phyloP scores from a whole-genome alignment of 2,888 invertebrate genomes.

The Atethmia centrago region DNA sequence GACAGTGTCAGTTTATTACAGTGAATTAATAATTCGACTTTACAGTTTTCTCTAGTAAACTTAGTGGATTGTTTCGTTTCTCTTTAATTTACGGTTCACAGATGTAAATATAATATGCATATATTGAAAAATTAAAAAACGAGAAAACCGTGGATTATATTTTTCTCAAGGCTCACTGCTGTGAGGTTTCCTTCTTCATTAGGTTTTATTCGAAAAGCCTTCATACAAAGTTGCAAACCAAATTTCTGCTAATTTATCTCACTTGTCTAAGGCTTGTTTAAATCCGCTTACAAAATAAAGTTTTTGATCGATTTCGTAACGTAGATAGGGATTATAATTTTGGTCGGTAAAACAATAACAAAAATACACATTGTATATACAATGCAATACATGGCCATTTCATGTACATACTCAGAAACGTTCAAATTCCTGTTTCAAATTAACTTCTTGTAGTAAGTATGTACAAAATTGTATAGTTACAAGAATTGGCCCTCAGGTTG shows the following conservation, averaged over 20 bases:
- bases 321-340: neutral
- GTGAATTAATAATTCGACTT: too few species aligned
- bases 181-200: slow-evolving; percentile 4
- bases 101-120: slow-evolving; percentile 28
- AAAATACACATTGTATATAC: too few species aligned
- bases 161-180: neutral
- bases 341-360: neutral
- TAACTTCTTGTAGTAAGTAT: neutral
- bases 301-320: neutral
- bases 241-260: slow-evolving; percentile 3
- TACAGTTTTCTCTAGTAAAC: too few species aligned
- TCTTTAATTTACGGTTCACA: neutral
- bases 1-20: too few species aligned
- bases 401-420: neutral
- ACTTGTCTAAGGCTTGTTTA: neutral
- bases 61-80: slow-evolving; percentile 3
- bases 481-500: too few species aligned
- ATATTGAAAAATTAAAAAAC: slow-evolving; percentile 19
- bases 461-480: neutral
- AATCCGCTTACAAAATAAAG: neutral
- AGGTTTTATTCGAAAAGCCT: slow-evolving; percentile 11
- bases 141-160: neutral
- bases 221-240: neutral
- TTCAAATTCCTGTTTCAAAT: neutral
- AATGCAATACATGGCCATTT: neutral